Percentiles rank a stretch among this genome's conserved stretches.
phyloP scores from a whole-genome alignment of 2,888 invertebrate species.

The Minunthozetes semirufus region DNA sequence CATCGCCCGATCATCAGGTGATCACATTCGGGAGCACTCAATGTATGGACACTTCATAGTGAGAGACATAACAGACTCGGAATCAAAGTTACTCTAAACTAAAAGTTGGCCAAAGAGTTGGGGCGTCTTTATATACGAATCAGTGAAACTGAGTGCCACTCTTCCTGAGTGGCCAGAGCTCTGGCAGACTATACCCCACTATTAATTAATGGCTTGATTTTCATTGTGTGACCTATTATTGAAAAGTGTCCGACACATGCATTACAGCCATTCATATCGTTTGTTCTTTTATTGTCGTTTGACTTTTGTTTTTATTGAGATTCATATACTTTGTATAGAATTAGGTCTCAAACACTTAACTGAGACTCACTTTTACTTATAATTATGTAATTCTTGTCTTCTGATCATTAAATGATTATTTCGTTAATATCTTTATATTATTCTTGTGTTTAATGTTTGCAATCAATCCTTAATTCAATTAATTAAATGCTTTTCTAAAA shows the following conservation, averaged over 20 bases:
- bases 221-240: neutral
- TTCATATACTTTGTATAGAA: neutral
- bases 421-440: neutral
- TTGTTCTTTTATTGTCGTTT: neutral
- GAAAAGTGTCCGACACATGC: neutral
- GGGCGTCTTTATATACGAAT: neutral
- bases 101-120: neutral
- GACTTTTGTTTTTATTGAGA: neutral
- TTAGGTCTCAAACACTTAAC: neutral
- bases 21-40: neutral
- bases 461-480: neutral
- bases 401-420: neutral
- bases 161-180: neutral
- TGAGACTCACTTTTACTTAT: neutral
- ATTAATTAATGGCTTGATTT: neutral
- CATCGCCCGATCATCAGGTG: neutral
- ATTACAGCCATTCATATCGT: neutral
- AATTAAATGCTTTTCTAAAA: neutral
- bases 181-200: neutral
- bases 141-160: neutral
- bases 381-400: neutral
- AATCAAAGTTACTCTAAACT: neutral
- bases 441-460: neutral
- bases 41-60: neutral
- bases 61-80: neutral